Evolutionary conservation across 2,113 vertebrate genomes (phyloP), one percentile per base, ranked within the genome.

Genomic region (Lepus europaeus): DNA sequence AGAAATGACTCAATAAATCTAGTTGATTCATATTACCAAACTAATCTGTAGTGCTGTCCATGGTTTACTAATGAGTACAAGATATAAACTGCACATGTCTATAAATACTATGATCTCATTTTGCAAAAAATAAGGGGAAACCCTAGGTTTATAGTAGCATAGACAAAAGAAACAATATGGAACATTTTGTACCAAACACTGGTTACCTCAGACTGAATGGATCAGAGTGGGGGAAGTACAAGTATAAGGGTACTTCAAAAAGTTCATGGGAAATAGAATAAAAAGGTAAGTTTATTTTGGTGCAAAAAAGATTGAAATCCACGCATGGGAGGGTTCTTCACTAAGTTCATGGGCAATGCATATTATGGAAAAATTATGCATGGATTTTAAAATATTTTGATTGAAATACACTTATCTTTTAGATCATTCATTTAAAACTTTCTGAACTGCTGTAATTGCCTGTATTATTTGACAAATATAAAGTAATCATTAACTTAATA

Each of bases 51-150:
- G 16, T 17, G 10, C 61, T 61, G 29, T 61, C 51, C 23, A 6
- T 14, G 17, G 39, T 64, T 51, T 20, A 74, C 45, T 66, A 56
- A 70, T 56, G 39, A 87, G 19, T 74, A 9, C 9, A 87, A 56
- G 49, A 73, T 2, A 11, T 6, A 94, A 87, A 51, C 2, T 74
- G 20, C 49, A 66, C 8, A 17, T 61, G 39, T 70, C 19, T 63
- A 7, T 53, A 76, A 83, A 31, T 45, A 59, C 19, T 39, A 83
- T 27, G 61, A 88, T 69, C 16, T 7, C 14, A 86, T 70, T 92
- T 87, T 94, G 3, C 51, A 90, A 74, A 84, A 96, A 93, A 74
- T 36, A 83, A 64, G 49, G 33, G 31, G 64, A 73, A 87, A 25
- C 19, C 23, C 23, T 81, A 56, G 25, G 12, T 92, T 87, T 86